A percentile compares a stretch with the other conserved stretches of the same genome.
Evolutionary conservation across 2,113 vertebrate species (phyloP).

Genomic region (Tragelaphus imberbis): DNA sequence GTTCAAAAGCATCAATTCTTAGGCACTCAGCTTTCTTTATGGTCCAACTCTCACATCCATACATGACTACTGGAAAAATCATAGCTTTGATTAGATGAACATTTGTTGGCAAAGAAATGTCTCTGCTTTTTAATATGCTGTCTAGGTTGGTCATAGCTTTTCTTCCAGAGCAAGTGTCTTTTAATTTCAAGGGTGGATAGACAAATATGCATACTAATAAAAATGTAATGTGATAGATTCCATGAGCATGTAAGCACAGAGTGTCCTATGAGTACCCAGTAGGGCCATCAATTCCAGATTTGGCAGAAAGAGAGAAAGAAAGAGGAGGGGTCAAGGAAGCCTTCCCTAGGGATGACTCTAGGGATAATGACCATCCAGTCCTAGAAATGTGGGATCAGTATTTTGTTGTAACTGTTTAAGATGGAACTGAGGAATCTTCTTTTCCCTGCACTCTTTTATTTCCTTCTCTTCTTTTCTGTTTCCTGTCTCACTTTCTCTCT

Average conservation of each 20-base stretch:
- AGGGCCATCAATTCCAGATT: not conserved
- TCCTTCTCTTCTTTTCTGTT: not conserved
- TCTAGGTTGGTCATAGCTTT: not conserved
- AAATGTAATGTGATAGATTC: not conserved
- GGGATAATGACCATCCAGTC: not conserved
- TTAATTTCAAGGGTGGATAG: not conserved
- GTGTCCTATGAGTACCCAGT: not conserved
- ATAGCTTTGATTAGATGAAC: accelerated
- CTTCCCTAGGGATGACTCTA: not conserved
- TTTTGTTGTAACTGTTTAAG: not conserved
- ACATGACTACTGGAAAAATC: not conserved
- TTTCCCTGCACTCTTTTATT: not conserved
- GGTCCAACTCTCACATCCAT: not conserved
- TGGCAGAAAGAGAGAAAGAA: not conserved
- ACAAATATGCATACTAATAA: not conserved
- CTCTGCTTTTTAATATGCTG: not conserved
- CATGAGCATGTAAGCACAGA: not conserved
- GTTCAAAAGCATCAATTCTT: not conserved
- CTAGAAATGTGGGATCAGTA: not conserved
- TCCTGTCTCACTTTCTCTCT: not conserved
- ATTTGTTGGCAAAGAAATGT: not conserved
- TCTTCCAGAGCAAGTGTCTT: not conserved
- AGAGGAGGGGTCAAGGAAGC: not conserved
- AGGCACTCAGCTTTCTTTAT: not conserved
- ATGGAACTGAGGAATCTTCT: not conserved